Evolutionary conservation across 2,113 vertebrate species (phyloP).

Genomic region (Trogon surrucura): DNA sequence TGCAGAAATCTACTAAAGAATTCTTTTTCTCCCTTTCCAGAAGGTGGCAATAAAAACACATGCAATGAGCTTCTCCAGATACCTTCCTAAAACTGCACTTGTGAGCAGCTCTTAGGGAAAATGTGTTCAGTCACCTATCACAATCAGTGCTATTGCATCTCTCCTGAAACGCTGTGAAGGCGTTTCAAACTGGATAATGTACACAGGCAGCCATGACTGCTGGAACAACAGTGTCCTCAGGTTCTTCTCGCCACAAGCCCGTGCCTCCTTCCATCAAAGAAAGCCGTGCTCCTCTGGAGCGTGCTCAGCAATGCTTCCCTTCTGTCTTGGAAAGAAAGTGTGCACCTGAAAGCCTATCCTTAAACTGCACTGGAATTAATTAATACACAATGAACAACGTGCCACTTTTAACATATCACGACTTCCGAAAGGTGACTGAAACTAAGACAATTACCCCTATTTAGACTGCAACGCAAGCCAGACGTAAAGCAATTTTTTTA

Average conservation of each 20-base stretch:
- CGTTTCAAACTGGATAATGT: neutral
- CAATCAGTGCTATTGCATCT: neutral
- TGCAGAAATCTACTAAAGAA: neutral
- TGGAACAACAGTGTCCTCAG: neutral
- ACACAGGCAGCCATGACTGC: neutral
- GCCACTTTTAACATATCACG: neutral
- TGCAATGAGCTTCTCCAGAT: neutral
- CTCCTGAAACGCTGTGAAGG: neutral
- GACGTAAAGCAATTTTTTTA: neutral
- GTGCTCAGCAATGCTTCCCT: neutral
- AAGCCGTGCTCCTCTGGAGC: neutral
- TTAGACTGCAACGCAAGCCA: neutral
- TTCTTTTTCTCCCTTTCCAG: conserved; percentile 46
- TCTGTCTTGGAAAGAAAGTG: neutral
- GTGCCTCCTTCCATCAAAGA: neutral
- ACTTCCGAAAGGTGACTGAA: neutral
- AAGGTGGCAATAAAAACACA: conserved; percentile 79
- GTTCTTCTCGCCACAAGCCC: neutral
- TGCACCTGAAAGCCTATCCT: neutral
- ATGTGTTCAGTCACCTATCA: conserved; percentile 11
- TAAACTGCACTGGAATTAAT: neutral
- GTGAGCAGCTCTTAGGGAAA: neutral
- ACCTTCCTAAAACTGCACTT: neutral
- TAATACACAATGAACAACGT: neutral
- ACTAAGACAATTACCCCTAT: neutral